Evolutionary conservation across 1,140 invertebrate genomes (phyloP), one percentile per base, ranked within the genome.

Genomic region (Odontomachus brunneus): DNA sequence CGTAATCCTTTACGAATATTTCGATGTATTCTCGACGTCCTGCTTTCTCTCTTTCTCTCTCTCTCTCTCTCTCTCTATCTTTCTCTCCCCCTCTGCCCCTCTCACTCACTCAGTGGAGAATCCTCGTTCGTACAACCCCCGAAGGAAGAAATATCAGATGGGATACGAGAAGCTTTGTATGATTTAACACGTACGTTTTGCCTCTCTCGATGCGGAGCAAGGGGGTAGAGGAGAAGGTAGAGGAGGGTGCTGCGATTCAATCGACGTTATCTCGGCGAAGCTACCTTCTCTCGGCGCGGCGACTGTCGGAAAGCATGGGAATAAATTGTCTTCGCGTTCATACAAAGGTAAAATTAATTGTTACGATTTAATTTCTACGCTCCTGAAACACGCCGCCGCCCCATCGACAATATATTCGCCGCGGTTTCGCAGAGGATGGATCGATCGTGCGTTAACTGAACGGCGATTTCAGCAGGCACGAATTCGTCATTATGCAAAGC

Each of bases 401-500:
- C n/a, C 24, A 65, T 19, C 51, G 65, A 71, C 65, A 71, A 80
- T 67, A 48, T 17, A 69, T 69, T 71, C 38, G 65, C 51, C 33
- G 65, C 22, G 15, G 29, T 53, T 29, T 29, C 24, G 17, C 15
- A 2, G 51, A 59, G 33, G 53, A 48, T n/a, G 63, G 33, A 69
- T 80, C 75, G 65, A 80, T 71, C 33, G 65, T 69, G 63, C 65
- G 75, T 80, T 71, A 80, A 80, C 75, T 24, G 51, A 80, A 80
- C 75, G 75, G n/a, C 75, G 65, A 80, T 80, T 80, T 69, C 33
- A 80, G 57, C 75, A 65, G 51, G 38, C 65, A 51, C 75, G 51
- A 80, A 80, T 80, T 71, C 75, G 75, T 80, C 75, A 80, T 80
- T 80, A 80, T 80, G 75, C 75, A 80, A 80, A 80, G 65, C 75